phyloP scores from a whole-genome alignment of 2,113 vertebrate species.

The Amblyopsis rosae region DNA sequence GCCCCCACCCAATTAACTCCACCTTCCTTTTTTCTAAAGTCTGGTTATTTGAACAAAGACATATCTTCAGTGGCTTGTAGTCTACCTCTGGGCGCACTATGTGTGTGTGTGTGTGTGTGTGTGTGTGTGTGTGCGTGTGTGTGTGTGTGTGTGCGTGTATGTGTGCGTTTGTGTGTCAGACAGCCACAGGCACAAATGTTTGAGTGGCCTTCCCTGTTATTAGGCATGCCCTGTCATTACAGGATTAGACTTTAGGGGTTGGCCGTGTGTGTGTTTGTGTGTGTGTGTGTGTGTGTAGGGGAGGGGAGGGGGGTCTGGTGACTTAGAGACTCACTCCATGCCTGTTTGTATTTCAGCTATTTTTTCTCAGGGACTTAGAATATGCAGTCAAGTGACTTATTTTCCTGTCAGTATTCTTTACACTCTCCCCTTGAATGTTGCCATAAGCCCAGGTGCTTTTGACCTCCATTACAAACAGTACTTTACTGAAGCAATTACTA shows the following conservation, averaged over 20 bases:
- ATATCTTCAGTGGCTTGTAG: slow-evolving; percentile 70
- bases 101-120: slow-evolving; percentile 25
- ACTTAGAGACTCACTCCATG: slow-evolving; percentile 35
- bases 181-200: slow-evolving; percentile 62
- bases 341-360: slow-evolving; percentile 50
- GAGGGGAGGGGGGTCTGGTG: not conserved
- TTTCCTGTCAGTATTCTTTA: slow-evolving; percentile 2
- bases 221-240: slow-evolving; percentile 79
- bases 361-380: slow-evolving; percentile 52
- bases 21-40: slow-evolving; percentile 46
- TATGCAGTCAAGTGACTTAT: slow-evolving; percentile 40
- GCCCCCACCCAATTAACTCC: slow-evolving; percentile 9
- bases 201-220: slow-evolving; percentile 76
- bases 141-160: slow-evolving; percentile 6
- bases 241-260: slow-evolving; percentile 71
- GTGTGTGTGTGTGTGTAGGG: slow-evolving; percentile 32
- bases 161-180: slow-evolving; percentile 23
- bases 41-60: slow-evolving; percentile 74
- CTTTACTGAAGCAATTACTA: slow-evolving; percentile 14
- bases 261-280: slow-evolving; percentile 24
- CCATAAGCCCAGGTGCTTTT: slow-evolving; percentile 60
- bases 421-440: slow-evolving; percentile 6
- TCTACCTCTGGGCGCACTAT: slow-evolving; percentile 35
- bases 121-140: slow-evolving; percentile 15
- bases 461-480: slow-evolving; percentile 61